Conservation (phyloP, 2,888 invertebrate species). For the Hypercompe scribonia region DNA sequence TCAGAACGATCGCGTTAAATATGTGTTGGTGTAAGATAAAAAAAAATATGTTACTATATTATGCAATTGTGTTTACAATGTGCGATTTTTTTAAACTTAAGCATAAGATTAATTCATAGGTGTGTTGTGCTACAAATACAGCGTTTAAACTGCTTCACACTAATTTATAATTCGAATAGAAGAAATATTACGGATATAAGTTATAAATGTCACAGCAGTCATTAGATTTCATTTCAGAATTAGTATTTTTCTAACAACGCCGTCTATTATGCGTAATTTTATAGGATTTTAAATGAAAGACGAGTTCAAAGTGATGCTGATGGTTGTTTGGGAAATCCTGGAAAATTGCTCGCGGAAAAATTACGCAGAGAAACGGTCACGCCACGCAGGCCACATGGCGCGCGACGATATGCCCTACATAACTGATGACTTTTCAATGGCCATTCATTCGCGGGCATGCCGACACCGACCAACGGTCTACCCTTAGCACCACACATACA, state of each 20-base stretch:
- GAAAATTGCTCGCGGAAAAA: slow-evolving; percentile 81
- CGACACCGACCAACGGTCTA: slow-evolving; percentile 55
- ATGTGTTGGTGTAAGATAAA: too few relatives aligned
- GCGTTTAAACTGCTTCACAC: too few relatives aligned
- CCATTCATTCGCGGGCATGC: slow-evolving; percentile 79
- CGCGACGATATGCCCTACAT: slow-evolving; percentile 81
- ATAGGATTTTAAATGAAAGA: slow-evolving; percentile 70
- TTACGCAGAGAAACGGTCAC: slow-evolving; percentile 69
- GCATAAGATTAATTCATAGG: too few relatives aligned
- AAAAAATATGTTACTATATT: too few relatives aligned
- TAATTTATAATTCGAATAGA: too few relatives aligned
- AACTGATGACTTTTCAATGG: slow-evolving; percentile 86
- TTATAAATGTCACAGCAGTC: background rate
- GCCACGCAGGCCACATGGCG: slow-evolving; percentile 78
- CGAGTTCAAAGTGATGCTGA: slow-evolving; percentile 62
- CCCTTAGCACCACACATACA: slow-evolving; percentile 62
- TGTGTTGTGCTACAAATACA: too few relatives aligned
- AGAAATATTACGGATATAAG: background rate
- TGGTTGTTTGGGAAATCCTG: slow-evolving; percentile 78
- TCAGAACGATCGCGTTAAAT: too few relatives aligned
- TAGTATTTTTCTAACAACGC: slow-evolving; percentile 36
- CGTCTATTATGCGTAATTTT: slow-evolving; percentile 56
- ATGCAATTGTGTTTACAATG: too few relatives aligned
- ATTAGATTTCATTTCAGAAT: background rate
- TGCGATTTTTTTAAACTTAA: too few relatives aligned